Conservation (phyloP, 35 echinoderm and acorn worm genomes). For the Diadema setosum region DNA sequence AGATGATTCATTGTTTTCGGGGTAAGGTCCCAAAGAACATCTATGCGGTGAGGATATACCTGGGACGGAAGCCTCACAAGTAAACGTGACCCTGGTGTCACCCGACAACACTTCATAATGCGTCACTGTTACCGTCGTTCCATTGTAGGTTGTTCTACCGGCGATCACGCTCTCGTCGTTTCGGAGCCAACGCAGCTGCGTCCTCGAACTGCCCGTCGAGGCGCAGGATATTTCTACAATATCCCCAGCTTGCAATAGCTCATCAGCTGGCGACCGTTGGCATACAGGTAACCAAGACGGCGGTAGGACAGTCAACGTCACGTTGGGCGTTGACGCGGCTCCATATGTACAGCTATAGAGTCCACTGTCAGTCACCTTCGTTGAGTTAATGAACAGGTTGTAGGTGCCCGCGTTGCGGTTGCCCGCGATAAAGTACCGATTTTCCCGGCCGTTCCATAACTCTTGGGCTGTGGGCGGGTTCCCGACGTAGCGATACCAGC, state of each 20-base stretch:
- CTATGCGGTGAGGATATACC: neutral
- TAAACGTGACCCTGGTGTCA: neutral
- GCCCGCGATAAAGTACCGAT: neutral
- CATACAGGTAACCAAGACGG: slow-evolving; percentile 4
- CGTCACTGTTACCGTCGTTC: neutral
- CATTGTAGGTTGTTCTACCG: neutral
- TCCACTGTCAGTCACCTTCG: neutral
- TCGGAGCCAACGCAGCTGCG: neutral
- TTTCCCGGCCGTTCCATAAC: neutral
- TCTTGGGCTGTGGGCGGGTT: neutral
- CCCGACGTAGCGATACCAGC: neutral
- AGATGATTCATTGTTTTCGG: neutral
- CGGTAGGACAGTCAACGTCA: slow-evolving; percentile 1
- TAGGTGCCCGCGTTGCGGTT: slow-evolving; percentile 2
- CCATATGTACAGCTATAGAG: slow-evolving; percentile 5
- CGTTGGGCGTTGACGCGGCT: neutral
- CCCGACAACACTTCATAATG: neutral
- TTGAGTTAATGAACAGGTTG: slow-evolving; percentile 12
- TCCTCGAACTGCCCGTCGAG: neutral
- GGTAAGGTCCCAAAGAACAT: neutral
- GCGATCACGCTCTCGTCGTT: neutral
- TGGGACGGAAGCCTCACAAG: neutral
- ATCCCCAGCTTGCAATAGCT: neutral
- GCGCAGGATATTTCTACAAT: neutral
- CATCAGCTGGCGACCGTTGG: neutral